Conservation (phyloP, 1,140 invertebrate species). For the Hermetia illucens region DNA sequence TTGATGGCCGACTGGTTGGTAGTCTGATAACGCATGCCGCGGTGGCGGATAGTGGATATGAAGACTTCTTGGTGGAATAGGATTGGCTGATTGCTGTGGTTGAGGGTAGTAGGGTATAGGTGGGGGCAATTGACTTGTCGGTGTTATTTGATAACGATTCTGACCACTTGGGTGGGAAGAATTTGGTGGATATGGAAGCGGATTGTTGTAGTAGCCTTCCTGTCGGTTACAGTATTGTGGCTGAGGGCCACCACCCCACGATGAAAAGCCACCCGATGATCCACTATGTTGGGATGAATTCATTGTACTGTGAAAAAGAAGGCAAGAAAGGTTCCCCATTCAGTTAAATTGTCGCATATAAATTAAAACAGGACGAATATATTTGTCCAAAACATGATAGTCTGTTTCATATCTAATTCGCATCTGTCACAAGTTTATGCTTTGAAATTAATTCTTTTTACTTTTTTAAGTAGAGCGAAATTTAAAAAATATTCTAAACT, state of each 20-base stretch:
- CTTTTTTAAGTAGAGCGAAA: too few species aligned
- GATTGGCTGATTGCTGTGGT: slow-evolving; percentile 8
- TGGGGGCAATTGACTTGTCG: slow-evolving; percentile 26
- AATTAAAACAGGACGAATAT: too few species aligned
- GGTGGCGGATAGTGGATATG: slow-evolving; percentile 27
- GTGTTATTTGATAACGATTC: slow-evolving; percentile 28
- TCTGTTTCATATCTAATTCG: too few species aligned
- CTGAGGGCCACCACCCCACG: slow-evolving; percentile 25
- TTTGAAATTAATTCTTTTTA: too few species aligned
- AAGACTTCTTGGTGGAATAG: slow-evolving; percentile 18
- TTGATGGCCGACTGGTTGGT: slow-evolving; percentile 21
- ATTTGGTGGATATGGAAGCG: slow-evolving; percentile 8
- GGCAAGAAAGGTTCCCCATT: too few species aligned
- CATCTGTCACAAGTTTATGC: too few species aligned
- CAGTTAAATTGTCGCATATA: too few species aligned
- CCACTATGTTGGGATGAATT: slow-evolving; percentile 29
- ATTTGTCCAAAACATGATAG: too few species aligned
- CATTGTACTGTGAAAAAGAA: slow-evolving; percentile 21
- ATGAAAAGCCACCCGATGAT: slow-evolving; percentile 27
- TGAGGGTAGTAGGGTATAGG: slow-evolving; percentile 25
- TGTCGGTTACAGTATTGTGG: slow-evolving; percentile 13
- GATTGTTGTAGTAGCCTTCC: slow-evolving; percentile 28
- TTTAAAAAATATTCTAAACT: too few species aligned
- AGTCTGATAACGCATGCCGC: slow-evolving; percentile 24
- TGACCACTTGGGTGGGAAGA: slow-evolving; percentile 11